Conservation (phyloP, 2,797 vertebrate species). For the Alca torda region DNA sequence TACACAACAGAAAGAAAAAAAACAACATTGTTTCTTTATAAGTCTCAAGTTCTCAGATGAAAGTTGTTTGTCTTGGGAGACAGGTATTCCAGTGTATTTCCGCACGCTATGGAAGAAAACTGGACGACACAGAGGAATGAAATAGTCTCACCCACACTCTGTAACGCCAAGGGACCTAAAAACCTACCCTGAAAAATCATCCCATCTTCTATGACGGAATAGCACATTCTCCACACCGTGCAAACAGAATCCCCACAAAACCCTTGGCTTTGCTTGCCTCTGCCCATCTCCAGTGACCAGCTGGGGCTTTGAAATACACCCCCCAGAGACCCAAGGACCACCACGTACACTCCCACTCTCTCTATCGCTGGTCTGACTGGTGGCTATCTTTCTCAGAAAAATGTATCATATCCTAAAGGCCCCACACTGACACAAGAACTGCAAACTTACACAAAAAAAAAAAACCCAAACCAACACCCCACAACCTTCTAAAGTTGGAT, state of each 20-base stretch:
- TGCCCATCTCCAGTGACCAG: not conserved
- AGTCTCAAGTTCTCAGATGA: not conserved
- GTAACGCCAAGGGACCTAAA: not conserved
- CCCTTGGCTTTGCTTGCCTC: not conserved
- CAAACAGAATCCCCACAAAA: not conserved
- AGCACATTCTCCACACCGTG: accelerated
- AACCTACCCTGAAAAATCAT: not conserved
- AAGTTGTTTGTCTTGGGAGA: not conserved
- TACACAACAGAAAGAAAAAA: not conserved
- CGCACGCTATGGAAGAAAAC: not conserved
- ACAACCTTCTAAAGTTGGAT: not conserved
- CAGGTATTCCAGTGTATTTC: not conserved
- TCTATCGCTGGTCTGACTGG: not conserved
- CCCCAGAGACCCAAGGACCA: not conserved
- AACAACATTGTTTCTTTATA: not conserved
- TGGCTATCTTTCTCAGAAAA: not conserved
- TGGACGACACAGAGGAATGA: not conserved
- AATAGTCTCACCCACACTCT: not conserved
- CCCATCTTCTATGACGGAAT: accelerated
- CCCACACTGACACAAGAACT: not conserved
- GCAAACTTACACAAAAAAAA: not conserved
- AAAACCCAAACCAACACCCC: not conserved
- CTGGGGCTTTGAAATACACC: not conserved
- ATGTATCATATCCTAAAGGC: not conserved
- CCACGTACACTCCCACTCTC: accelerated